Evolutionary conservation across 2,113 vertebrate species (phyloP).

Genomic region (Myotis brandtii): DNA sequence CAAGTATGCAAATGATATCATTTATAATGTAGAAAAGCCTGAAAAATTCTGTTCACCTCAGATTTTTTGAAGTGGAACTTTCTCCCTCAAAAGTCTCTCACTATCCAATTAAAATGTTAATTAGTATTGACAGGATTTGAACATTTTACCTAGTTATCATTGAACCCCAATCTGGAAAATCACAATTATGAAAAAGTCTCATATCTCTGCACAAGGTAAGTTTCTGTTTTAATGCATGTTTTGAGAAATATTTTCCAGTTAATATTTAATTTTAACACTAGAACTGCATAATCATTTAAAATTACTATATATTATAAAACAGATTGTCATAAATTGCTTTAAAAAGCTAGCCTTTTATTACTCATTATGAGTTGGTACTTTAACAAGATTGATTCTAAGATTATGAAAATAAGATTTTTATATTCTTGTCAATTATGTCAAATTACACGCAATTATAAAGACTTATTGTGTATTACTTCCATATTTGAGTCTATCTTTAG

Average conservation of each 20-base stretch:
- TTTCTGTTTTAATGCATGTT: neutral
- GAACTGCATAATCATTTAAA: neutral
- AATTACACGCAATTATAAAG: neutral
- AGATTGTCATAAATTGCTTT: neutral
- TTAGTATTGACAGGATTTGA: neutral
- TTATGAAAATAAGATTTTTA: conserved; percentile 21
- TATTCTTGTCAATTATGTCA: neutral
- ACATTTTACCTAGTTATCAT: neutral
- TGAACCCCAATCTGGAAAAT: conserved; percentile 16
- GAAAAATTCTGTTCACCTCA: neutral
- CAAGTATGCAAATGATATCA: neutral
- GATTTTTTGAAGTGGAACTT: neutral
- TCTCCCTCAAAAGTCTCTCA: neutral
- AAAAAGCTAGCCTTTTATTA: neutral
- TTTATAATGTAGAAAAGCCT: neutral
- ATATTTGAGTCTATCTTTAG: neutral
- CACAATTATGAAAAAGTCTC: neutral
- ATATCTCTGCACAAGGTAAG: neutral
- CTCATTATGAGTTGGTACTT: neutral
- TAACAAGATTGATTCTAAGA: conserved; percentile 24
- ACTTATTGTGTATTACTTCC: neutral
- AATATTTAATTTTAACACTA: neutral
- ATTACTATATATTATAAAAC: neutral
- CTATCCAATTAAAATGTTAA: conserved; percentile 37
- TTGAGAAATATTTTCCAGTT: neutral